Percentiles rank a stretch among this genome's conserved stretches.
Conservation (phyloP, 2,797 vertebrate species). For the Falco columbarius region DNA sequence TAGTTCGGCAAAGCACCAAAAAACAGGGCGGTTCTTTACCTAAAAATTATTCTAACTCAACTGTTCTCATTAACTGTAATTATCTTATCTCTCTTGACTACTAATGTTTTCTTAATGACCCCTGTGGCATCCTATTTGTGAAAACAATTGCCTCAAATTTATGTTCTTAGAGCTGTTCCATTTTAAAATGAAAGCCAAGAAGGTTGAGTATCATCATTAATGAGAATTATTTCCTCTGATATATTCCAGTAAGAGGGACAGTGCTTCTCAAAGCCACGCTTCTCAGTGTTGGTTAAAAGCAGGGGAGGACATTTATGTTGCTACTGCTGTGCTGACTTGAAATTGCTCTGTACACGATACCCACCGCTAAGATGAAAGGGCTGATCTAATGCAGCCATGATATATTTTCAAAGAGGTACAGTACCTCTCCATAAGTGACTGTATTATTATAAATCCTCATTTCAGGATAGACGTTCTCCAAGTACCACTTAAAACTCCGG, state of each 20-base stretch:
- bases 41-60: not conserved
- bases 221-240: not conserved
- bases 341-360: not conserved
- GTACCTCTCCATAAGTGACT: constrained; percentile 98
- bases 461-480: constrained; percentile 97
- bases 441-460: constrained; percentile 98
- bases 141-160: not conserved
- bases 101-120: not conserved
- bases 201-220: accelerated
- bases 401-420: not conserved
- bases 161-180: not conserved
- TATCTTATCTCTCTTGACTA: not conserved
- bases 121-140: not conserved
- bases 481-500: constrained; percentile 95
- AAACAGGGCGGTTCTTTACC: not conserved
- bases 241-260: not conserved
- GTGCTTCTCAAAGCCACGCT: not conserved
- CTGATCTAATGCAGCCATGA: not conserved
- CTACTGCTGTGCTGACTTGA: not conserved
- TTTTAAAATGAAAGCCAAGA: not conserved
- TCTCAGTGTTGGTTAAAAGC: not conserved
- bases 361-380: not conserved
- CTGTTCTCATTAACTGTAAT: not conserved
- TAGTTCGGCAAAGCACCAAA: not conserved
- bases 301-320: not conserved